Evolutionary conservation across 1,140 invertebrate genomes (phyloP).

Genomic region (Drosophila dunni): DNA sequence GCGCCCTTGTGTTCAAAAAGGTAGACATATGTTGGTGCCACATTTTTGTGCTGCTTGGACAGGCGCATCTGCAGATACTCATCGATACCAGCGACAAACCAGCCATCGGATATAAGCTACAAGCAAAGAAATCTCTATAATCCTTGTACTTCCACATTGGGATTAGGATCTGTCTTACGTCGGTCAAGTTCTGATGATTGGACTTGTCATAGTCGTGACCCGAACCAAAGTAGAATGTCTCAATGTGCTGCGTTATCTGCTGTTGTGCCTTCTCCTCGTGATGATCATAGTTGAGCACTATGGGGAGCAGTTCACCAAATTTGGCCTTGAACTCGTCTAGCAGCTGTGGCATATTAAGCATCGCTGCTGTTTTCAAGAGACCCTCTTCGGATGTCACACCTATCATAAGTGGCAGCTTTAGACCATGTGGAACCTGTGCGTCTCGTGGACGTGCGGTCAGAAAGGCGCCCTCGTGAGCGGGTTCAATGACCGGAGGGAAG

Average conservation of each 20-base stretch:
- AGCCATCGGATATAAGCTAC: constrained; percentile 89
- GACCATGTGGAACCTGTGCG: constrained; percentile 85
- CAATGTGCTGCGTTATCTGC: constrained; percentile 86
- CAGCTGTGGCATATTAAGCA: constrained; percentile 80
- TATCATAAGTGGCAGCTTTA: constrained; percentile 88
- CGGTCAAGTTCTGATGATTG: constrained; percentile 85
- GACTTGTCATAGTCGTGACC: constrained; percentile 85
- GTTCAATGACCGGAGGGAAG: constrained; percentile 90
- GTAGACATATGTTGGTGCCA: constrained; percentile 88
- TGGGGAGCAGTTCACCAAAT: constrained; percentile 87
- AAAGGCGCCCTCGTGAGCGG: constrained; percentile 88
- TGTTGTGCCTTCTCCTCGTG: constrained; percentile 84
- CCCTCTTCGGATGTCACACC: constrained; percentile 89
- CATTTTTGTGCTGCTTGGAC: constrained; percentile 78
- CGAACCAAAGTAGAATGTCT: constrained; percentile 87
- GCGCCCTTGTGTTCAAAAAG: constrained; percentile 88
- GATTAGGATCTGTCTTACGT: constrained; percentile 84
- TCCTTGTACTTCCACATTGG: background rate
- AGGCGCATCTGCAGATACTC: constrained; percentile 86
- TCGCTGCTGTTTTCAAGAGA: constrained; percentile 86
- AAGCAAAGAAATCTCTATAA: constrained; percentile 32
- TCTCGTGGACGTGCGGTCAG: constrained; percentile 86
- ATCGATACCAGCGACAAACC: constrained; percentile 87
- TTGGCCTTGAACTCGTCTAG: constrained; percentile 86
- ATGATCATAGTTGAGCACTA: constrained; percentile 87